These are phyloP conservation scores for Scopus umbretta DNA, from an alignment of 2,113 vertebrate genomes.

Conservation along the genomic window DNA sequence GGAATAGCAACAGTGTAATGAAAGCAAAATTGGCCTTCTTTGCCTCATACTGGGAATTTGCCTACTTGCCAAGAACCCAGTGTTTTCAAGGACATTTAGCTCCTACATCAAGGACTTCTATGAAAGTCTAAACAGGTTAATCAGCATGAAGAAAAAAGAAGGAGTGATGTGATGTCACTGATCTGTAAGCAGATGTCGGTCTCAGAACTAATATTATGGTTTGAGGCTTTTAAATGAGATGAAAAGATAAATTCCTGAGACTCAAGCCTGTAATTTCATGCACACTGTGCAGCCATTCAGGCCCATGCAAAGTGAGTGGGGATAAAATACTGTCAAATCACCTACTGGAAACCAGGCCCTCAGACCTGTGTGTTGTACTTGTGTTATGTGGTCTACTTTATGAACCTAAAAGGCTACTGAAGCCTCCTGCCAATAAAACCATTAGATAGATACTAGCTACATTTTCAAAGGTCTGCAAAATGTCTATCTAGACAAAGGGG, in stretches of 20 bases:
- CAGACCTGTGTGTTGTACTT: background rate
- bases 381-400: background rate
- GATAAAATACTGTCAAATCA: slow-evolving; percentile 2
- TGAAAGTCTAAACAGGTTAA: slow-evolving; percentile 60
- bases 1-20: slow-evolving; percentile 59
- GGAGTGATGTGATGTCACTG: slow-evolving; percentile 35
- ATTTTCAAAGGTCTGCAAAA: background rate
- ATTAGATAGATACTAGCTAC: background rate
- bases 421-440: background rate
- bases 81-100: slow-evolving; percentile 56
- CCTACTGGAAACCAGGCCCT: background rate
- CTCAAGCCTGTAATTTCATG: background rate
- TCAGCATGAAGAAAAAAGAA: slow-evolving; percentile 28
- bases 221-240: slow-evolving; percentile 18
- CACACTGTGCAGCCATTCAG: background rate
- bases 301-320: background rate
- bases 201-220: slow-evolving; percentile 55
- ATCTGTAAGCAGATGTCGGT: slow-evolving; percentile 53
- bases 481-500: background rate
- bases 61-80: slow-evolving; percentile 60
- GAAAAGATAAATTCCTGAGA: slow-evolving; percentile 15
- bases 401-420: background rate
- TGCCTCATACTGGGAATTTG: slow-evolving; percentile 60
- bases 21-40: slow-evolving; percentile 50
- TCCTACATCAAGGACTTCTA: slow-evolving; percentile 37